These are phyloP conservation scores for Drosophila anomalata DNA, from an alignment of 2,888 invertebrate genomes.

Conservation along the genomic window DNA sequence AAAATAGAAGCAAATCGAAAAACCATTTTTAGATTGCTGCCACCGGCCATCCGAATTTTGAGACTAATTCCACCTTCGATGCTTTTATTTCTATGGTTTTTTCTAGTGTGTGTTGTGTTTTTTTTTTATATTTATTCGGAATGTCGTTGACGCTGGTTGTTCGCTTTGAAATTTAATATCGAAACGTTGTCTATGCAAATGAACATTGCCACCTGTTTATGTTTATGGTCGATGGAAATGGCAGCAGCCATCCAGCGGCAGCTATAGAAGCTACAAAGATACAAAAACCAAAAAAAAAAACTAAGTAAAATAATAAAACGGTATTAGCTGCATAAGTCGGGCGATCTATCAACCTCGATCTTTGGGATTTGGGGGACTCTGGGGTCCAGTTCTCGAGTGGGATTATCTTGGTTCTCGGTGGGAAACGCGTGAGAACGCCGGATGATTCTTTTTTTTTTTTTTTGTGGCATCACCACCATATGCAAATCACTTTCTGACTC, in stretches of 20 bases:
- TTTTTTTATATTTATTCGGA: conserved; percentile 45
- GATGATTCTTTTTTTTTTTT: conserved; percentile 12
- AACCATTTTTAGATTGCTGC: conserved; percentile 64
- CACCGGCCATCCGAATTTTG: conserved; percentile 33
- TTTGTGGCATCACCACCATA: conserved; percentile 43
- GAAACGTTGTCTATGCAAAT: conserved; percentile 78
- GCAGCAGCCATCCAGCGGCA: conserved; percentile 44
- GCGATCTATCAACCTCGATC: conserved; percentile 65
- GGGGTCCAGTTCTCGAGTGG: conserved; percentile 23
- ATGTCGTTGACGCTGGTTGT: conserved; percentile 64
- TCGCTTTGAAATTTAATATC: conserved; percentile 77
- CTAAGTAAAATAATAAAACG: conserved; percentile 32
- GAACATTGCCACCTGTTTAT: conserved; percentile 81
- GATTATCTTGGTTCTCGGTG: conserved; percentile 67
- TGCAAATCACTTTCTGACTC: conserved; percentile 73
- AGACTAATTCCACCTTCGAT: conserved; percentile 16
- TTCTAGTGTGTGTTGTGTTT: conserved; percentile 12
- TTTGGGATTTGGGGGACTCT: conserved; percentile 15
- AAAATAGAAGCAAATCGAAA: conserved; percentile 52
- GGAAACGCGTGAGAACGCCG: conserved; percentile 75
- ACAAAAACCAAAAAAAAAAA: not conserved
- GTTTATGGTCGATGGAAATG: conserved; percentile 70
- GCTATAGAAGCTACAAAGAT: conserved; percentile 13
- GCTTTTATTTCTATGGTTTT: conserved; percentile 7
- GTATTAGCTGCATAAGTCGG: conserved; percentile 65